Conservation (phyloP, 2,888 invertebrate genomes). For the Apamea sordens region DNA sequence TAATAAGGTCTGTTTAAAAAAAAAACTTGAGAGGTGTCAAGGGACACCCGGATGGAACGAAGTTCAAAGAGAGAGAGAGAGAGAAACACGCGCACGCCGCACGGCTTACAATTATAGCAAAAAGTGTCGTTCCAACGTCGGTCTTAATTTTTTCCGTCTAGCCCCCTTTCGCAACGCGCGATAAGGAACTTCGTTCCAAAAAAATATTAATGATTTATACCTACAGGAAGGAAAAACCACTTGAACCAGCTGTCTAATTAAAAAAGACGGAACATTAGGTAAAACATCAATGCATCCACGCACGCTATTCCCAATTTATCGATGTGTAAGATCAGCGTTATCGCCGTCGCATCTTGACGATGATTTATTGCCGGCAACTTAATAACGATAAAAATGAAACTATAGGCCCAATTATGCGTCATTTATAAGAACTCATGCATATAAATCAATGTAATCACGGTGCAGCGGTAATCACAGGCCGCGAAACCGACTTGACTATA, state of each 20-base stretch:
- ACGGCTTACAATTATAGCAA: too few species aligned
- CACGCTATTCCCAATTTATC: conserved; percentile 68
- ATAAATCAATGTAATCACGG: conserved; percentile 85
- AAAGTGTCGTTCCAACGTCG: too few species aligned
- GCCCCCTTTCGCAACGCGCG: too few species aligned
- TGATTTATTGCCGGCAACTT: conserved; percentile 80
- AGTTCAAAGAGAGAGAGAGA: too few species aligned
- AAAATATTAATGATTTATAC: background rate
- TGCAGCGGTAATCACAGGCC: conserved; percentile 81
- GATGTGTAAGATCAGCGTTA: conserved; percentile 69
- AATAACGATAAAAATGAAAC: conserved; percentile 81
- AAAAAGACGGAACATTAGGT: conserved; percentile 41
- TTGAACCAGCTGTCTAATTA: conserved; percentile 27
- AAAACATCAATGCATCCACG: conserved; percentile 51
- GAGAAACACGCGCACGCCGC: too few species aligned
- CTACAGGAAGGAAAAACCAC: conserved; percentile 10
- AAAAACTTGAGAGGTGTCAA: too few species aligned
- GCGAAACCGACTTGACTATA: conserved; percentile 53
- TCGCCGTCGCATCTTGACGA: conserved; percentile 74
- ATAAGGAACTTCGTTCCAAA: too few species aligned
- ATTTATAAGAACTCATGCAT: conserved; percentile 86
- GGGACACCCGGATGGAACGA: too few species aligned
- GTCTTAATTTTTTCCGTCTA: too few species aligned
- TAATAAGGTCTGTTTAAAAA: background rate
- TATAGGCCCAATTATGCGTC: conserved; percentile 82